phyloP scores from a whole-genome alignment of 1,140 invertebrate species.

The Leptinotarsa undecemlineata region DNA sequence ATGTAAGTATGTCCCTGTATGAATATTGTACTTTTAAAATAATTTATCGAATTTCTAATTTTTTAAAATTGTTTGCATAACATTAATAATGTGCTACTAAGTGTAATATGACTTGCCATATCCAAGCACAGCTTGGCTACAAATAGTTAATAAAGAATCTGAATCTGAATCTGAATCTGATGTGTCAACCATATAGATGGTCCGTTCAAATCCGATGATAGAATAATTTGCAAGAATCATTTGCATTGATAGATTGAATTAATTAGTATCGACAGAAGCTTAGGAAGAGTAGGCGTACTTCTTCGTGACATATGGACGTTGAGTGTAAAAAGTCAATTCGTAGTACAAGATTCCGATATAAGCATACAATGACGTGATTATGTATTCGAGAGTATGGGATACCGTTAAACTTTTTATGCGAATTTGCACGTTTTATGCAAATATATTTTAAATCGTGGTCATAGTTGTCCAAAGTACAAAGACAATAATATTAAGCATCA shows the following conservation, averaged over 20 bases:
- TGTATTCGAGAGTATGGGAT: background rate
- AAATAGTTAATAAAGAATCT: too few species aligned
- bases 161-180: too few species aligned
- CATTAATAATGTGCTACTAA: too few species aligned
- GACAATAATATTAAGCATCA: constrained; percentile 6
- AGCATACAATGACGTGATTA: background rate
- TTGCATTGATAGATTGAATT: background rate
- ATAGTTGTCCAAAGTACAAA: constrained; percentile 6
- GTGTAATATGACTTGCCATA: too few species aligned
- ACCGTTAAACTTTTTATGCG: constrained; percentile 5
- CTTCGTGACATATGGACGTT: background rate
- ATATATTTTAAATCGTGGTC: background rate
- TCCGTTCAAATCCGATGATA: background rate
- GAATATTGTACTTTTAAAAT: too few species aligned
- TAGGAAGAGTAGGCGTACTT: background rate
- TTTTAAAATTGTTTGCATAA: too few species aligned
- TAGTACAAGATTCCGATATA: constrained; percentile 6
- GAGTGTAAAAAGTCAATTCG: constrained; percentile 3
- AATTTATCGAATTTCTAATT: too few species aligned
- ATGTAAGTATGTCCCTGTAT: too few species aligned
- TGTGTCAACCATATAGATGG: background rate
- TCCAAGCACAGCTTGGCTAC: too few species aligned
- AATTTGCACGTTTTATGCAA: constrained; percentile 8
- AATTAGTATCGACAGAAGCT: background rate
- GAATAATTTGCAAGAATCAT: background rate